A percentile compares a stretch with the other conserved stretches of the same genome.
phyloP scores from a whole-genome alignment of 2,888 invertebrate genomes.

The Hedychridium roseum region DNA sequence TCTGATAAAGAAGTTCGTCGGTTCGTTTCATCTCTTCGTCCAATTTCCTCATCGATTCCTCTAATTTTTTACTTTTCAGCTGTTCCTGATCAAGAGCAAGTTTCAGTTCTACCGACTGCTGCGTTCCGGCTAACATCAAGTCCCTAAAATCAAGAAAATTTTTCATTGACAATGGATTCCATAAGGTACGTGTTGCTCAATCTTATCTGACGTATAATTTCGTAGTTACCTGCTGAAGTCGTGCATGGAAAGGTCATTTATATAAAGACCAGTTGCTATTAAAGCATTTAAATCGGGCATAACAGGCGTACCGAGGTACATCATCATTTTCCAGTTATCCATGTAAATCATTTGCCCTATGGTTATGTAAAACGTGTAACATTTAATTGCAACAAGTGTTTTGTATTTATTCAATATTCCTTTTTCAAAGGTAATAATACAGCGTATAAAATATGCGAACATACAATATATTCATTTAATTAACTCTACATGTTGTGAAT shows the following conservation, averaged over 20 bases:
- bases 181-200: background rate
- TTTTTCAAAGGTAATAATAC: too few relatives aligned
- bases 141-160: constrained; percentile 71
- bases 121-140: constrained; percentile 94
- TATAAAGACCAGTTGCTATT: constrained; percentile 91
- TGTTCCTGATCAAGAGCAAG: constrained; percentile 95
- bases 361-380: too few relatives aligned
- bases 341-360: constrained; percentile 99
- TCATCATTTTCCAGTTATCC: constrained; percentile 98
- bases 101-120: constrained; percentile 96
- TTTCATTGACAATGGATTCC: background rate
- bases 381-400: too few relatives aligned
- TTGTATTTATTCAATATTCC: too few relatives aligned
- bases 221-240: constrained; percentile 89
- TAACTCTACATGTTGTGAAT: too few relatives aligned
- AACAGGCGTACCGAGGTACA: constrained; percentile 95
- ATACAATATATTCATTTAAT: too few relatives aligned
- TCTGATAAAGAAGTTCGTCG: constrained; percentile 95
- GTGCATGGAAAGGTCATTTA: constrained; percentile 99
- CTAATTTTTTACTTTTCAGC: constrained; percentile 93
- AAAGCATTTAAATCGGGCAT: constrained; percentile 95
- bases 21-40: constrained; percentile 96
- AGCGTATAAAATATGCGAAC: too few relatives aligned
- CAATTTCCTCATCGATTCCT: constrained; percentile 94
- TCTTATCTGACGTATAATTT: background rate